Evolutionary conservation across 2,113 vertebrate genomes (phyloP), one percentile per base, ranked within the genome.

Genomic region (Ophthalmolycus amberensis): DNA sequence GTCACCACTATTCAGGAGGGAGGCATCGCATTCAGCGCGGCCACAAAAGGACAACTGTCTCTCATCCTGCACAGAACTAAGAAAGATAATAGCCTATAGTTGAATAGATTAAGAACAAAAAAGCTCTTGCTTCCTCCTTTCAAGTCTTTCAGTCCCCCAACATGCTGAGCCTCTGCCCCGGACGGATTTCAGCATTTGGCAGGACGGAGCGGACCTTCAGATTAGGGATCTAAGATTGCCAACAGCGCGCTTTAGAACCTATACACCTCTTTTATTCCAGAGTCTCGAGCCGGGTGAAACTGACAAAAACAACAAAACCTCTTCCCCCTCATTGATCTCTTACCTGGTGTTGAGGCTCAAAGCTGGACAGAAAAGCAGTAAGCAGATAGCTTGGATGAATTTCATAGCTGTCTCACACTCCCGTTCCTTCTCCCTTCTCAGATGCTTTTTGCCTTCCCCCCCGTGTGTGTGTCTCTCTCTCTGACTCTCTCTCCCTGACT

Each of bases 321-420:
- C 56, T 44, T 20, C 40, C 83, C 75, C 14, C 50, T 14, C 54
- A 18, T 69, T 87, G 22, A 34, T 77, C 42, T 89, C 94, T 92
- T 93, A 96, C 95, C 95, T 94, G 89, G 91, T 94, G 89, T 95
- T 95, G 92, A 94, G 84, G 92, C 94, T 95, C 75, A 95, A 85
- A 86, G 93, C 95, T 58, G 95, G 95, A 84, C 92, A 94, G 82
- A 96, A 91, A 75, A 96, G 94, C 86, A 96, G 89, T 84, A 95
- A 85, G 91, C 92, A 95, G 87, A 95, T 82, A 85, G 94, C 95
- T 76, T 91, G 92, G 91, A 95, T 90, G 94, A 93, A 94, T 95
- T 95, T 95, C 95, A 96, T 96, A 88, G 93, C 94, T 95, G 94
- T 94, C 92, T 92, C 89, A 80, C 91, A 89, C 90, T 91, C 92